Percentiles rank a stretch among this genome's conserved stretches.
Evolutionary conservation across 1,140 invertebrate species (phyloP).

Genomic region (Teleopsis dalmanni): DNA sequence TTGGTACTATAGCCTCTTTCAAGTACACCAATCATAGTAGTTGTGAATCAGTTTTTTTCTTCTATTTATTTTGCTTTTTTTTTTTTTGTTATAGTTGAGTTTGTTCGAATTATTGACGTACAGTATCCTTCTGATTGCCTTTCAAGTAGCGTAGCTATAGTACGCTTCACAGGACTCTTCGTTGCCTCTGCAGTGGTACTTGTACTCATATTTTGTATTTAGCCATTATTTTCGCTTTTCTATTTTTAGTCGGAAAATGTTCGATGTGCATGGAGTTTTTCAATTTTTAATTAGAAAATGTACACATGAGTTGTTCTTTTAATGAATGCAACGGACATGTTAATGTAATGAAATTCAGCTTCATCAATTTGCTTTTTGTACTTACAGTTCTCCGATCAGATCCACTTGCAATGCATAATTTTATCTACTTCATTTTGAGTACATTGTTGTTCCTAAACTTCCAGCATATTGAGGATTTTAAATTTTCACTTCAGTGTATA

Average conservation of each 20-base stretch:
- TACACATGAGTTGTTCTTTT: conserved; percentile 36
- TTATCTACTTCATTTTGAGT: neutral
- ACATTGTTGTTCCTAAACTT: too few relatives aligned
- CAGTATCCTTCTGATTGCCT: too few relatives aligned
- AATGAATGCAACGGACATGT: conserved; percentile 28
- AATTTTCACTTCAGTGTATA: too few relatives aligned
- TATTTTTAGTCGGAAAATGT: neutral
- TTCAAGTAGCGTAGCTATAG: too few relatives aligned
- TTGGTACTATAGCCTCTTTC: too few relatives aligned
- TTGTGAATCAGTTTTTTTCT: too few relatives aligned
- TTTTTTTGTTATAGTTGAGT: neutral
- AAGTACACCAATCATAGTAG: too few relatives aligned
- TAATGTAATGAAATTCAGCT: conserved; percentile 9
- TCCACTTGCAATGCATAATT: conserved; percentile 2
- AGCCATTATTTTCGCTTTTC: neutral
- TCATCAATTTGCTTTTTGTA: too few relatives aligned
- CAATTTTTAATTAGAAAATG: conserved; percentile 43
- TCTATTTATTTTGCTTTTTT: neutral
- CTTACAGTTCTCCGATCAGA: too few relatives aligned
- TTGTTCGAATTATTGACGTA: too few relatives aligned
- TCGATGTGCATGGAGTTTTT: conserved; percentile 28
- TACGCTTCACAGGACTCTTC: too few relatives aligned
- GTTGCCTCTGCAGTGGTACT: neutral
- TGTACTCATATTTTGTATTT: neutral
- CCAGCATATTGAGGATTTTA: too few relatives aligned